Base-by-base conservation (phyloP, 2,888 invertebrate species). In the Phyto melanocephala region DNA sequence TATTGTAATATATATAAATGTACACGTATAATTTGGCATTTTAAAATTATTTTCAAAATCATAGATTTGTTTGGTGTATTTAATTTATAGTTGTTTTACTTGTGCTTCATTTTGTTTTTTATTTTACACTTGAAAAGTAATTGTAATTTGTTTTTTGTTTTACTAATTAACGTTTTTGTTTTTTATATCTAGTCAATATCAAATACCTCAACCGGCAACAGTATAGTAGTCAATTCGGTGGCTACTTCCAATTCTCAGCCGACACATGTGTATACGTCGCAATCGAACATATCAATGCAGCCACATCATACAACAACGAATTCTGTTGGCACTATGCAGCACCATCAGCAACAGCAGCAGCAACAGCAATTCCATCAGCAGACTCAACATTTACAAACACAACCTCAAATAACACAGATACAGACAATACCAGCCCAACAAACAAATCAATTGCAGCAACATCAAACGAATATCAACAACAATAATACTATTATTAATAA, bases 181-280 rank as follows among this genome's bases (percentile, higher is more conserved):
- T 54, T 45, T 24, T 37, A 72, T 62, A 78, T 47, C 20, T 67
- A 82, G 82, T 82, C 82, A 35, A 82, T 82, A 76, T 82, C 82
- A 79, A 82, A 82, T 82, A 82, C 82, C 82, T 82, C 82, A 79
- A 82, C 75, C 33, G 79, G 79, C 54, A 90, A 89, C 85, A 91
- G 88, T 87, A 90, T 91, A 81, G 89, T 91, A 84, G 91, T 91
- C 37, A 91, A 91, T 87, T 91, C 91, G 76, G 90, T 91, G 81
- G 89, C 90, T 62, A 87, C 88, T 81, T 88, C 89, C 80, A 90
- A 89, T 87, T 87, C 90, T 54, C 85, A 86, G 74, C 84, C 87
- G 54, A 89, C 88, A 78, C 89, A 88, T 83, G 86, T 88, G 47
- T 89, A 88, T 76, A 88, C 87, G 62, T 85, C 87, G 75, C 88